Evolutionary conservation across 2,797 vertebrate species (phyloP).

Genomic region (Dromococcyx pavoninus): DNA sequence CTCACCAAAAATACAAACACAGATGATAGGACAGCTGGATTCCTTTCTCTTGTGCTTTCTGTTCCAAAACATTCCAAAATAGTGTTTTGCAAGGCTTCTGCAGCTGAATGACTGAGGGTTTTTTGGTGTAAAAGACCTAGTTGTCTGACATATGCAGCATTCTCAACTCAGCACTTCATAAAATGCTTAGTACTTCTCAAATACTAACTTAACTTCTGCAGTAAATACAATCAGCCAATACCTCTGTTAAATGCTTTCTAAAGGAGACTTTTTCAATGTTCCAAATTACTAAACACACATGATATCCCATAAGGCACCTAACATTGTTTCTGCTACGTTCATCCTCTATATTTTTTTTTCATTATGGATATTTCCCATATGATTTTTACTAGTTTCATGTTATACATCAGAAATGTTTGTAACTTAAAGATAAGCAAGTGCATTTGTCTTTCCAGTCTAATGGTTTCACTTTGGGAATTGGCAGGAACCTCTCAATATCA

Average conservation of each 20-base stretch:
- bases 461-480: neutral
- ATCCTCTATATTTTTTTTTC: neutral
- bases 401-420: neutral
- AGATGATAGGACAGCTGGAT: neutral
- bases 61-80: neutral
- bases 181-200: neutral
- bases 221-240: neutral
- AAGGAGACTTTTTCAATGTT: neutral
- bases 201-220: neutral
- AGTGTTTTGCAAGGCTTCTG: neutral
- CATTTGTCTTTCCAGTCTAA: neutral
- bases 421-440: neutral
- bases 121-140: neutral
- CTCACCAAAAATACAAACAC: neutral
- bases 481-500: neutral
- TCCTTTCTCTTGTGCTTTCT: neutral
- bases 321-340: neutral
- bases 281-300: neutral
- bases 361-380: neutral
- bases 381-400: neutral
- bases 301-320: neutral
- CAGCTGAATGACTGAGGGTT: neutral
- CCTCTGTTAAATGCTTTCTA: neutral
- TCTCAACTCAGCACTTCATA: neutral
- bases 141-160: neutral